phyloP scores from a whole-genome alignment of 2,797 vertebrate genomes.

The Adrianichthys oophorus region DNA sequence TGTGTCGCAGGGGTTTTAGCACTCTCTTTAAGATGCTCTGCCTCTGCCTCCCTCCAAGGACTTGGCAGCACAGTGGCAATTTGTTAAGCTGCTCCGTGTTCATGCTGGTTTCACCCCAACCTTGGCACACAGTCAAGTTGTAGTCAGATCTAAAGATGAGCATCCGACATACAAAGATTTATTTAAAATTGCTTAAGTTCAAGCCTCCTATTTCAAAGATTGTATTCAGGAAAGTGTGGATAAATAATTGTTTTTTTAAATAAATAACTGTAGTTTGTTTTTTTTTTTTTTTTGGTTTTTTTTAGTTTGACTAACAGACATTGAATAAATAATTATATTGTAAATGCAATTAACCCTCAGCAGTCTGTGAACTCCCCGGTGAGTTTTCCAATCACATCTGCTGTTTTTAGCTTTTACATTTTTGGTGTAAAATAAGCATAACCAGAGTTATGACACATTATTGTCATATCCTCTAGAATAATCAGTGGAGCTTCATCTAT shows the following conservation, averaged over 20 bases:
- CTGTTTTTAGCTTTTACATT: too few relatives aligned
- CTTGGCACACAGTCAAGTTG: conserved; percentile 60
- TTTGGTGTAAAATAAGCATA: too few relatives aligned
- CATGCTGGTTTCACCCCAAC: conserved; percentile 38
- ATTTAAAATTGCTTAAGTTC: conserved; percentile 18
- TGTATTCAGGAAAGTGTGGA: conserved; percentile 9
- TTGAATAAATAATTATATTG: too few relatives aligned
- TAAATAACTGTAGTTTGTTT: too few relatives aligned
- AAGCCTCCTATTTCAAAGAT: neutral
- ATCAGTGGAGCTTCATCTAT: too few relatives aligned
- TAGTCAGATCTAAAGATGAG: conserved; percentile 56
- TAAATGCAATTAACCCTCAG: too few relatives aligned
- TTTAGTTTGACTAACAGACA: too few relatives aligned
- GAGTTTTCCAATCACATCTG: too few relatives aligned
- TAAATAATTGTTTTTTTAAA: neutral
- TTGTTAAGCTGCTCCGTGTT: conserved; percentile 67
- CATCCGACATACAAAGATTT: conserved; percentile 33
- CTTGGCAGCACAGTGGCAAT: conserved; percentile 61
- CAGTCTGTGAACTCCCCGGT: too few relatives aligned
- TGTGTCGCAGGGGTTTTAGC: conserved; percentile 55
- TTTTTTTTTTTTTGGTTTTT: too few relatives aligned
- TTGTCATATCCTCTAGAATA: too few relatives aligned
- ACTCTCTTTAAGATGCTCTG: conserved; percentile 53
- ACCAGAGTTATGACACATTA: too few relatives aligned
- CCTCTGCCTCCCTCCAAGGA: conserved; percentile 57